A percentile compares a stretch with the other conserved stretches of the same genome.
phyloP scores from a whole-genome alignment of 2,113 vertebrate species.

The Pao palembangensis region DNA sequence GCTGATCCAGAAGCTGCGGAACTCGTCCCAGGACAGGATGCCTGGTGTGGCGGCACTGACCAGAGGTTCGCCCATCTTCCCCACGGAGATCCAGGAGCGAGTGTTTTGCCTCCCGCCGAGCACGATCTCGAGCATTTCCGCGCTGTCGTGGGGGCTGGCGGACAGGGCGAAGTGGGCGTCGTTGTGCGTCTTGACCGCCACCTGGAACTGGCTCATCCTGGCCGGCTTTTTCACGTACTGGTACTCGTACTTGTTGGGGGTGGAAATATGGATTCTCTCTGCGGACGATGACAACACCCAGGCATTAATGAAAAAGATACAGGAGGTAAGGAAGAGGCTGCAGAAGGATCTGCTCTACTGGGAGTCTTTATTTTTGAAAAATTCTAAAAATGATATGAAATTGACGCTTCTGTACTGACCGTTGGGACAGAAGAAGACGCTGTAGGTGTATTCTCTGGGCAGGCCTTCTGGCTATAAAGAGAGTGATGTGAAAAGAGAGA shows the following conservation, averaged over 20 bases:
- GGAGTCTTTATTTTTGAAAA: background rate
- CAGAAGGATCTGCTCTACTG: background rate
- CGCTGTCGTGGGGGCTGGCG: conserved; percentile 82
- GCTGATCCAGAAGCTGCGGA: conserved; percentile 91
- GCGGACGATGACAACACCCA: conserved; percentile 23
- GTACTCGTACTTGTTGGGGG: conserved; percentile 92
- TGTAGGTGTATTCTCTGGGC: conserved; percentile 87
- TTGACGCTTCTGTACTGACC: conserved; percentile 67
- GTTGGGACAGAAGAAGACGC: conserved; percentile 93
- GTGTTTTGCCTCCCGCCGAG: conserved; percentile 87
- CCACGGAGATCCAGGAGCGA: conserved; percentile 84
- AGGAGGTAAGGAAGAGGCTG: background rate
- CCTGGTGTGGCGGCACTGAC: conserved; percentile 76
- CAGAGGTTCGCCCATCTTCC: conserved; percentile 86
- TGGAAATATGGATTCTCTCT: conserved; percentile 96
- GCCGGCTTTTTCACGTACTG: conserved; percentile 88
- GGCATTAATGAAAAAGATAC: background rate
- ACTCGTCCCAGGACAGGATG: conserved; percentile 92
- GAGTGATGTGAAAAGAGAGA: conserved; percentile 50
- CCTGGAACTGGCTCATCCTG: conserved; percentile 80
- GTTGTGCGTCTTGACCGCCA: conserved; percentile 88
- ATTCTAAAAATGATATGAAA: background rate
- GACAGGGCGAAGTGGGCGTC: conserved; percentile 86
- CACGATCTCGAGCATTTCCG: conserved; percentile 86
- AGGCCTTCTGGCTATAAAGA: conserved; percentile 84